Evolutionary conservation across 2,888 invertebrate genomes (phyloP).

Genomic region (Lapara coniferarum): DNA sequence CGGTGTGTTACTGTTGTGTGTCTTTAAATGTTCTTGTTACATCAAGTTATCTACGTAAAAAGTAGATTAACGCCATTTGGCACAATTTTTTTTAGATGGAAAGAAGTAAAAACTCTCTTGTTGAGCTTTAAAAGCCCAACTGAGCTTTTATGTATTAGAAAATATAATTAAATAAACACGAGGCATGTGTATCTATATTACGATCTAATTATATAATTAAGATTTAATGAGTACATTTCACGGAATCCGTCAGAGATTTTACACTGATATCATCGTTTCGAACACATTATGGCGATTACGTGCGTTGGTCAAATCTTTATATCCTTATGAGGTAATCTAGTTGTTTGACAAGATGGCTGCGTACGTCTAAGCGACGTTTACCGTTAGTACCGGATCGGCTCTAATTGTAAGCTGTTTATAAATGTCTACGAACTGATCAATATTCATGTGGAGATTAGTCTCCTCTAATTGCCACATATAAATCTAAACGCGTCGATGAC

Average conservation of each 20-base stretch:
- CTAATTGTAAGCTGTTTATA: constrained; percentile 72
- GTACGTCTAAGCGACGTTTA: constrained; percentile 45
- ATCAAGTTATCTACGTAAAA: no score
- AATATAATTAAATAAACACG: background rate
- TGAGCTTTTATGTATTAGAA: background rate
- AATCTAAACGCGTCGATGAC: constrained; percentile 75
- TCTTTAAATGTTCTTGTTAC: no score
- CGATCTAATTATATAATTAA: constrained; percentile 1
- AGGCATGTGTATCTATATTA: background rate
- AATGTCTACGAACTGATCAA: constrained; percentile 69
- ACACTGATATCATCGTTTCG: constrained; percentile 10
- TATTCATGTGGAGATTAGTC: constrained; percentile 76
- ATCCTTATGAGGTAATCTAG: constrained; percentile 46
- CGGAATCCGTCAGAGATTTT: constrained; percentile 16
- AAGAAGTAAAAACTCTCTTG: no score
- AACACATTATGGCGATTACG: background rate
- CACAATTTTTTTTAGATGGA: no score
- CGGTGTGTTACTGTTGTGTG: constrained; percentile 64
- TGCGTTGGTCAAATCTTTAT: constrained; percentile 14
- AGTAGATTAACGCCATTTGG: no score
- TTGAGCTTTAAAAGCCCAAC: background rate
- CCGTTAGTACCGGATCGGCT: constrained; percentile 55
- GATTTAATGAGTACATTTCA: constrained; percentile 14
- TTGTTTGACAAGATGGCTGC: constrained; percentile 40
- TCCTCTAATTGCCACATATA: constrained; percentile 76